Base-by-base conservation (phyloP, 2,888 invertebrate genomes). In the Alviniconcha strummeri region DNA sequence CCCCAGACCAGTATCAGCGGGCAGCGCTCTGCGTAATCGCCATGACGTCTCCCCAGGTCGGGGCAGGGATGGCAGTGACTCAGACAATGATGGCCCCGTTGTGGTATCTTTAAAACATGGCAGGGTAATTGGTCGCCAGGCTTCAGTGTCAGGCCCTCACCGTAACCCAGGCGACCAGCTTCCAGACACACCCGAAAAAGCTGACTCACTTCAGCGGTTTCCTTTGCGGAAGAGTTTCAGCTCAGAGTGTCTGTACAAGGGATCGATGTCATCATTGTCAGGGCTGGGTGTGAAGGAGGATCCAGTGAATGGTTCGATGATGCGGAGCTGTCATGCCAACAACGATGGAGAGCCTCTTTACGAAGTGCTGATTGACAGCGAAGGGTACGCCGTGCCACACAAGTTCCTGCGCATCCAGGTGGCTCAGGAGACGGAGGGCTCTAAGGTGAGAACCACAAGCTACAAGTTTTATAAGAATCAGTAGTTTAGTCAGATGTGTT, bases 381-480 rank as follows among this genome's bases (percentile, higher is more conserved):
- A 88, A 64, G 91, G 91, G 0, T 92, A 92, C 83, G 91, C 91
- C 19, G 89, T 92, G 4, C 91, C 91, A 3, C 85, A 89, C 80
- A 86, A 88, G 76, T 88, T 90, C 52, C 54, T 80, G 5, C 76
- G 83, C 56, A 36, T 78, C 56, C 52, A 52, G 54, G 5, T 74
- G 52, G 57, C 52, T 54, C 36, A 60, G 17, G 57, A 78, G 15
- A 52, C 60, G 4, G 36, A 64, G 36, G n/a, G 55, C 9, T 15
- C 11, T 0, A 75, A 67, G 74, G 81, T 74, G 64, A 75, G 75
- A 17, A 36, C 36, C 36, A 36, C 36, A 36, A 36, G 36, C 36
- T 36, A 36, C 36, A 36, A 36, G 36, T 36, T 36, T 36, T 36
- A 36, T 36, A 36, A n/a, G n/a, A n/a, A 36, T 3, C 36, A 1